Evolutionary conservation across 2,888 invertebrate species (phyloP), one percentile per base, ranked within the genome.

Genomic region (Halictus quadricinctus): DNA sequence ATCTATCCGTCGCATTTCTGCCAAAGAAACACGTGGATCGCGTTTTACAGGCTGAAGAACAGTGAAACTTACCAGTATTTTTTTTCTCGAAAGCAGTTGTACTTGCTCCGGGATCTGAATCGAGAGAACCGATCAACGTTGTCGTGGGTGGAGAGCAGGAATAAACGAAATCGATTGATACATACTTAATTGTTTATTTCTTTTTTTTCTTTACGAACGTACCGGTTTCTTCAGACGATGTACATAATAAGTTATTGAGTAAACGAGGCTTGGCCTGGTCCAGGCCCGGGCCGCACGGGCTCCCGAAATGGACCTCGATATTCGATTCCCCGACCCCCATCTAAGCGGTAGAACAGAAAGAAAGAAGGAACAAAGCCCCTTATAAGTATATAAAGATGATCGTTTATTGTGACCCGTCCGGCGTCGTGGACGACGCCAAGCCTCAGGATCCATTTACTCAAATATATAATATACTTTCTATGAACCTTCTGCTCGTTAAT

Each of bases 221-320:
- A 93, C 91, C 91, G 91, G 92, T 93, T 92, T 90, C 91, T 91
- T 92, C 92, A 92, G 92, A 93, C 93, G 93, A 93, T 93, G 92
- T 94, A 93, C 93, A 94, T 93, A 93, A 93, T 93, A 94, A 93
- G 91, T 94, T 94, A 94, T 66, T 93, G 94, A 94, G 94, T 94
- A 94, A 94, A 92, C 89, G 93, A 94, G 93, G 92, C 36, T 93
- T 93, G 93, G 92, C 89, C 92, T 94, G 93, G 94, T 94, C 94
- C 94, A 92, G 87, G 92, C 92, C 74, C 70, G 46, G 64, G 46
- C 25, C 70, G 86, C 82, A 75, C 86, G 83, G 77, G 73, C 80
- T 90, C 91, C 90, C 89, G 83, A 66, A 80, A 66, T 50, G 60
- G 43, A 80, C 43, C n/a, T 7, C 43, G 75, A 50, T 43, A 58